Base-by-base conservation (phyloP, 37 sponge, comb jelly and placozoan genomes). In the Diacarnus erythraeanus region DNA sequence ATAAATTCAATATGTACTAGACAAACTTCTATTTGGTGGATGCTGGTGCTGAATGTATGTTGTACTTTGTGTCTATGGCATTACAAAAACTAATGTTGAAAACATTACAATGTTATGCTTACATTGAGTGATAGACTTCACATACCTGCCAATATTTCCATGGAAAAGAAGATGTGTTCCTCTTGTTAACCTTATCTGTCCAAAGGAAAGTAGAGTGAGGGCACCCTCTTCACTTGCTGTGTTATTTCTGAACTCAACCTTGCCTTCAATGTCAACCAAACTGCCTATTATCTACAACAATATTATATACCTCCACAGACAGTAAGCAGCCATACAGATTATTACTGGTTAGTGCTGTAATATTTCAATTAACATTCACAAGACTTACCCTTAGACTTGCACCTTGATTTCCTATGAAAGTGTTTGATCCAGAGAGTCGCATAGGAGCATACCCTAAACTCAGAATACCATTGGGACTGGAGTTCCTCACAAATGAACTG, bases 381-480 rank as follows among this genome's bases (percentile, higher is more conserved):
- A 29, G 29, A 1, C 71, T 65, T 64, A 82, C 82, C 81, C 73
- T 57, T 37, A 81, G 47, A 30, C 68, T 36, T 27, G 80, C 34
- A 27, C 80, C 80, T 44, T 15, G 8, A 30, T 86, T 86, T 23
- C 42, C 43, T 10, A 66, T 25, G 44, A 86, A 86, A 1, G 20
- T 2, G 54, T 78, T 86, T 15, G 1, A 23, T 18, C 86, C 86
- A 47, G 65, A 51, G 40, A 85, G 71, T 43, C 21, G 59, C 38
- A 78, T 33, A 25, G 86, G 79, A 61, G 74, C 72, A 78, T 85
- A 85, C 1, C 86, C 86, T 60, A 60, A 27, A 61, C 34, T 72
- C 8, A 85, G 42, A 42, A 85, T 85, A 4, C 86, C 86, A 85
- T 85, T 78, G 1, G 64, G 71, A 5, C 86, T 72, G 42, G 41